Conservation (phyloP, 2,888 invertebrate genomes). For the Venusia cambrica region DNA sequence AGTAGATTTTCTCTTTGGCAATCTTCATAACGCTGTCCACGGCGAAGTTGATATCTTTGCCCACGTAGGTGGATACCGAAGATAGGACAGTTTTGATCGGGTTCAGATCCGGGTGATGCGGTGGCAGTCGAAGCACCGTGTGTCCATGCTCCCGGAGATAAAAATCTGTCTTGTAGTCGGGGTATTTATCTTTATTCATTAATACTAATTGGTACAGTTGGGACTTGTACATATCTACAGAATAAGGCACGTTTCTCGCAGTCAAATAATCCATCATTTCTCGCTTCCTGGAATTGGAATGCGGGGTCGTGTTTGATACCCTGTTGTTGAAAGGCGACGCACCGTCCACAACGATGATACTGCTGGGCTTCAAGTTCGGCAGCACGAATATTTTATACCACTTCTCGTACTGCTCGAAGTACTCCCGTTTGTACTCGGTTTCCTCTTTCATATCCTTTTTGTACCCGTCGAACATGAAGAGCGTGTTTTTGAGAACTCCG, state of each 20-base stretch:
- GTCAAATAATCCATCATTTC: slow-evolving; percentile 41
- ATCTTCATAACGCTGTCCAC: slow-evolving; percentile 37
- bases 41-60: slow-evolving; percentile 31
- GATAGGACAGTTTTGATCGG: slow-evolving; percentile 33
- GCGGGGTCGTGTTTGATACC: slow-evolving; percentile 34
- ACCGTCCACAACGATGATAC: slow-evolving; percentile 38
- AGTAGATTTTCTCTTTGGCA: slow-evolving; percentile 35
- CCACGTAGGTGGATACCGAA: slow-evolving; percentile 33
- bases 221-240: slow-evolving; percentile 38
- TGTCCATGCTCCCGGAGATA: slow-evolving; percentile 35
- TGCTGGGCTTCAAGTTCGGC: slow-evolving; percentile 35
- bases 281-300: slow-evolving; percentile 37
- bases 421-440: slow-evolving; percentile 32
- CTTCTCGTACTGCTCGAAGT: slow-evolving; percentile 38
- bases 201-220: slow-evolving; percentile 37
- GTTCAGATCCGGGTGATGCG: slow-evolving; percentile 36
- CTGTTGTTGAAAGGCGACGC: slow-evolving; percentile 37
- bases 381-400: slow-evolving; percentile 38
- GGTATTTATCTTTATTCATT: slow-evolving; percentile 36
- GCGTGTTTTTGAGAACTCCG: slow-evolving; percentile 32
- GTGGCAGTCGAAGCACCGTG: slow-evolving; percentile 33
- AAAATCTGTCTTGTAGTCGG: slow-evolving; percentile 37
- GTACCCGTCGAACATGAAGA: slow-evolving; percentile 36
- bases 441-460: slow-evolving; percentile 40
- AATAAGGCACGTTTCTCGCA: slow-evolving; percentile 35